Conservation (phyloP, 2,888 invertebrate species). For the Hypsopygia costalis region DNA sequence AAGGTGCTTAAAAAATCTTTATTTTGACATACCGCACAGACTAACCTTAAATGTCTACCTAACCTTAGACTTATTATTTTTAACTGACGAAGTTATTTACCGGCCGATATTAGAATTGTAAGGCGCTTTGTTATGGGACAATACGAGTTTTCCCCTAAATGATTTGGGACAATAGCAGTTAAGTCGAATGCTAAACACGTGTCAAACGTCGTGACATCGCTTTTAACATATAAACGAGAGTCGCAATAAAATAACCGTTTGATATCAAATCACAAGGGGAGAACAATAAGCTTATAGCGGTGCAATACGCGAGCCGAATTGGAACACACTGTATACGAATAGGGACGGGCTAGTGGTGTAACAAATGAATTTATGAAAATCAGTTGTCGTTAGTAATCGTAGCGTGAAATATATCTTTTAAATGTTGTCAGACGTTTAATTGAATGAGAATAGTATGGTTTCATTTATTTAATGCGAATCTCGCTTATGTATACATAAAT, state of each 20-base stretch:
- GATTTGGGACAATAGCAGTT: conserved; percentile 60
- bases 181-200: conserved; percentile 74
- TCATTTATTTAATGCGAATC: neutral
- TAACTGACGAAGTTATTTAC: too few relatives aligned
- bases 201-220: conserved; percentile 68
- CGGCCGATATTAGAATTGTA: conserved; percentile 2
- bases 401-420: conserved; percentile 55
- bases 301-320: conserved; percentile 61
- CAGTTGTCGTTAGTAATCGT: conserved; percentile 30
- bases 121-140: conserved; percentile 6
- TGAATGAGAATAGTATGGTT: conserved; percentile 21
- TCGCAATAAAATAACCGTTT: conserved; percentile 64
- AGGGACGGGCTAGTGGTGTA: conserved; percentile 52
- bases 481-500: too few relatives aligned
- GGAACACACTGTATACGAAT: conserved; percentile 48
- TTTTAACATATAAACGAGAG: conserved; percentile 58
- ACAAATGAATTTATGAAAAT: conserved; percentile 59
- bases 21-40: too few relatives aligned
- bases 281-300: conserved; percentile 22
- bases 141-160: conserved; percentile 47
- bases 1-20: too few relatives aligned
- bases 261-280: conserved; percentile 56
- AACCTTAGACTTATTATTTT: too few relatives aligned
- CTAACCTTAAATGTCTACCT: too few relatives aligned
- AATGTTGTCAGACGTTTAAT: conserved; percentile 48